Evolutionary conservation across 2,797 vertebrate genomes (phyloP).

Genomic region (Buceros bicornis): DNA sequence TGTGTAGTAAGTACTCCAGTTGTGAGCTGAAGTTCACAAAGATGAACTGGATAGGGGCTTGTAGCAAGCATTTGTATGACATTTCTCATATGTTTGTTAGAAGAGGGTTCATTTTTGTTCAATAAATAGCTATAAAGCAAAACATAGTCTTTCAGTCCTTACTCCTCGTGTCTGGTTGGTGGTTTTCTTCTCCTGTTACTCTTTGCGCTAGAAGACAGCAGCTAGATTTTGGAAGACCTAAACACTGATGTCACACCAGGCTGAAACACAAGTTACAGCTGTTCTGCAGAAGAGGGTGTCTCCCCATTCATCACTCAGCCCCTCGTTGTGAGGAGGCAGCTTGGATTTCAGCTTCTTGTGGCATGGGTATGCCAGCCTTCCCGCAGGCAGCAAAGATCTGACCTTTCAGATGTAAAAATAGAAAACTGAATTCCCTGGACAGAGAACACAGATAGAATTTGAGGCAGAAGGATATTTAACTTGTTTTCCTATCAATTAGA

Average conservation of each 20-base stretch:
- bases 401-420: slow-evolving; percentile 50
- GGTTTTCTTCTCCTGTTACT: neutral
- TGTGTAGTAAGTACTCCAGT: neutral
- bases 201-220: neutral
- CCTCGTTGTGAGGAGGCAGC: neutral
- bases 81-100: neutral
- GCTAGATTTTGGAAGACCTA: neutral
- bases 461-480: slow-evolving; percentile 19
- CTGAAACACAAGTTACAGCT: neutral
- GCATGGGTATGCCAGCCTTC: neutral
- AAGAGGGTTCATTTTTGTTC: neutral
- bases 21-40: neutral
- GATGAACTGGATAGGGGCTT: neutral
- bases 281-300: neutral
- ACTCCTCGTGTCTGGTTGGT: neutral
- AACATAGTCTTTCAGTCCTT: neutral
- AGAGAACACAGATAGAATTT: neutral
- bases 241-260: neutral
- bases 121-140: neutral
- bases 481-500: slow-evolving; percentile 44
- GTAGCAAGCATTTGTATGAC: neutral
- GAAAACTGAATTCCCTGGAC: slow-evolving; percentile 24
- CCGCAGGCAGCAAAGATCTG: neutral
- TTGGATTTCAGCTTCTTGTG: neutral
- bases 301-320: neutral